Evolutionary conservation across 2,797 vertebrate species (phyloP).

Genomic region (Myoxocephalus aenaeus): DNA sequence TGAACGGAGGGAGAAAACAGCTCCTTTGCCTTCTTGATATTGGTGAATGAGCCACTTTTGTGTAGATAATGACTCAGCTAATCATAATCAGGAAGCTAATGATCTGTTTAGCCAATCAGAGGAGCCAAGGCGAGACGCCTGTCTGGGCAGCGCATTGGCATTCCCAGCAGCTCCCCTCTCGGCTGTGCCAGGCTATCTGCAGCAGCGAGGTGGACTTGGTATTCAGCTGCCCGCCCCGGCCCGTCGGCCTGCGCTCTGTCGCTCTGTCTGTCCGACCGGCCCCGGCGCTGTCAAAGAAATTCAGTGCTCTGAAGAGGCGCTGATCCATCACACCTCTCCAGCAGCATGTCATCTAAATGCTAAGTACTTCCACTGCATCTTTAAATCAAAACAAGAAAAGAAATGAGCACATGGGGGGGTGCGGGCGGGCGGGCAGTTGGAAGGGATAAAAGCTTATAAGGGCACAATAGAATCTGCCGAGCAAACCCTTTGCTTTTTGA

Average conservation of each 20-base stretch:
- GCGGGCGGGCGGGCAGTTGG: conserved; percentile 23
- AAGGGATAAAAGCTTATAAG: conserved; percentile 73
- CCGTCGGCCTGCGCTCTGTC: conserved; percentile 54
- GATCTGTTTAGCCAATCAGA: conserved; percentile 81
- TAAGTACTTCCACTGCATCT: conserved; percentile 85
- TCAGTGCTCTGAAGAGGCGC: conserved; percentile 74
- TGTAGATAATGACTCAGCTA: conserved; percentile 82
- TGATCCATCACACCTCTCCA: conserved; percentile 83
- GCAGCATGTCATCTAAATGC: conserved; percentile 90
- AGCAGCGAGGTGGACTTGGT: conserved; percentile 68
- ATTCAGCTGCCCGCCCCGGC: conserved; percentile 66
- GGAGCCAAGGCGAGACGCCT: conserved; percentile 64
- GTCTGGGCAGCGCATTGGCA: conserved; percentile 74
- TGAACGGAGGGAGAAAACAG: conserved; percentile 60
- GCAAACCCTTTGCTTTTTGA: conserved; percentile 78
- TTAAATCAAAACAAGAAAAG: conserved; percentile 85
- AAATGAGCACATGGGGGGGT: conserved; percentile 52
- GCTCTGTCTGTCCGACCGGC: conserved; percentile 57
- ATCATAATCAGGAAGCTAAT: conserved; percentile 84
- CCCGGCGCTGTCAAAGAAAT: conserved; percentile 67
- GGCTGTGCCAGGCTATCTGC: conserved; percentile 63
- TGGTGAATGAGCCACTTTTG: conserved; percentile 77
- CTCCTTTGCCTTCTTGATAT: conserved; percentile 67
- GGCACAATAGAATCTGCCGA: conserved; percentile 75
- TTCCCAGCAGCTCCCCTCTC: conserved; percentile 72